Base-by-base conservation (phyloP, 1,140 invertebrate genomes). In the Battus philenor region DNA sequence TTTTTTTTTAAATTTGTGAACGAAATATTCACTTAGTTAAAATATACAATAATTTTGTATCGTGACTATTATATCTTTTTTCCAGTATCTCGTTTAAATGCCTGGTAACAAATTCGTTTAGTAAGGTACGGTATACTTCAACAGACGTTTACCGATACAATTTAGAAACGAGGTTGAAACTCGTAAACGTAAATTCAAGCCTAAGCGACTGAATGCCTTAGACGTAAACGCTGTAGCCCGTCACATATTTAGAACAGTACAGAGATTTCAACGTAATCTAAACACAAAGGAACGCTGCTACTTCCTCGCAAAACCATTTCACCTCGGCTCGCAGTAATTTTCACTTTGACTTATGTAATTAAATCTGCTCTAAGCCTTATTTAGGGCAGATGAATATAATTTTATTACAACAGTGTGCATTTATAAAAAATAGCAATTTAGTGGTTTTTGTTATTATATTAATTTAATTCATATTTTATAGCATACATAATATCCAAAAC, bases 181-280 rank as follows among this genome's bases (percentile, higher is more conserved):
- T 69, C 59, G 52, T 66, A 67, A 64, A 60, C 56, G 58, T 74
- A 66, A 73, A 73, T 70, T 68, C 49, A 52, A 55, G 57, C 33
- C 49, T 61, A 66, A 71, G 54, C 56, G 49, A 27, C 22, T 53
- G 45, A 68, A 54, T 61, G 52, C 45, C 66, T 64, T 52, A 63
- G 54, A 60, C 54, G 45, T 56, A 46, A 50, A 50, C 46, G 57
- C 32, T 57, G 49, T 57, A 61, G 65, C 47, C 56, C 53, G 44
- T 52, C 55, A 62, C 54, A 57, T 63, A 55, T 66, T 68, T 59
- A 54, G 57, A 60, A 34, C 38, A 15, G 38, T 47, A 39, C 31
- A 32, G 29, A 56, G 49, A 45, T 51, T 50, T 36, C 18, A 56
- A 54, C 47, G 63, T 57, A 44, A 47, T 53, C 38, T 36, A 44